These are phyloP conservation scores for Eustalomyia histrio DNA, from an alignment of 2,888 invertebrate genomes.

Conservation along the genomic window DNA sequence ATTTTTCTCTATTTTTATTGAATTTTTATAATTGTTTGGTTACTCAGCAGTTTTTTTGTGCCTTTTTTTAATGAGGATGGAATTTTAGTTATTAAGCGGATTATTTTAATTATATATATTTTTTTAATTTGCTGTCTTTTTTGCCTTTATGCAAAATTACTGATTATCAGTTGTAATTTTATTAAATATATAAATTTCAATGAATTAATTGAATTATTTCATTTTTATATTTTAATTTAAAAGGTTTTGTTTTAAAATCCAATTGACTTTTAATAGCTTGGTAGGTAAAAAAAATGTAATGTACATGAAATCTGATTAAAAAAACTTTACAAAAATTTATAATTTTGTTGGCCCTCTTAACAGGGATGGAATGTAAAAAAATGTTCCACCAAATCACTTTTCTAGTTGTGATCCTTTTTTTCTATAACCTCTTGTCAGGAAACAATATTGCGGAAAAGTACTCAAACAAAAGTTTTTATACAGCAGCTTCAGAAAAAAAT, in stretches of 20 bases:
- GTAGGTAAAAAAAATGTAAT: too few relatives aligned
- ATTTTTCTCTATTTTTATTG: neutral
- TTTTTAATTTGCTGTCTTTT: neutral
- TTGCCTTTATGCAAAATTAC: conserved; percentile 19
- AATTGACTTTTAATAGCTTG: neutral
- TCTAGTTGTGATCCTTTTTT: too few relatives aligned
- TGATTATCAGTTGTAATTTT: conserved; percentile 45
- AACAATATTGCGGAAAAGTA: too few relatives aligned
- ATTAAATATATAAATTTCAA: conserved; percentile 34
- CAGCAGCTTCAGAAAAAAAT: too few relatives aligned
- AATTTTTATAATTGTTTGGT: conserved; percentile 1
- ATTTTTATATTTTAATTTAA: conserved; percentile 32
- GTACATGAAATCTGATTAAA: too few relatives aligned
- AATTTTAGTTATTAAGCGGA: conserved; percentile 44
- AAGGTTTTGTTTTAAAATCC: neutral
- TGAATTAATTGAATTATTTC: conserved; percentile 37
- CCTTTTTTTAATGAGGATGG: neutral
- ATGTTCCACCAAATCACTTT: too few relatives aligned
- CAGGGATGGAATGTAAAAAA: too few relatives aligned
- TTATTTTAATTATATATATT: conserved; percentile 37
- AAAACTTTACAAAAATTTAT: too few relatives aligned
- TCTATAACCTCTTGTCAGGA: too few relatives aligned
- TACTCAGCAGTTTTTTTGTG: conserved; percentile 19
- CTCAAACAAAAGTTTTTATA: too few relatives aligned
- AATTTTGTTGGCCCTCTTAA: too few relatives aligned